Evolutionary conservation across 1,140 invertebrate species (phyloP), one percentile per base, ranked within the genome.

Genomic region (Papilio glaucus): DNA sequence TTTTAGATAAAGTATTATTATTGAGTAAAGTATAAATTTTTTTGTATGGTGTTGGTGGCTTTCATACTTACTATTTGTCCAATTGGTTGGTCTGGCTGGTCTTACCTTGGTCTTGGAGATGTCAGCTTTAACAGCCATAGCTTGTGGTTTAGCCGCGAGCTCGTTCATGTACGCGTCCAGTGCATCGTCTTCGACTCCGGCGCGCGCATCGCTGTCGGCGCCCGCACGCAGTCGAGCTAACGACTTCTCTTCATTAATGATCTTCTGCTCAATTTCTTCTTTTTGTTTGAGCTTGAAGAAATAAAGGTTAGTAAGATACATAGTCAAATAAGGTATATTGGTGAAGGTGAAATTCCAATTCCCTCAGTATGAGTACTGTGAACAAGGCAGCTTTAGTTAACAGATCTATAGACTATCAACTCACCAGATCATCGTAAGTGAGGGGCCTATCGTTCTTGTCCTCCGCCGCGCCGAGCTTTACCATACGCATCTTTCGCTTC

Each of bases 391-490:
- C n/a, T n/a, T n/a, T n/a, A n/a, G n/a, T n/a, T n/a, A n/a, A n/a
- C n/a, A n/a, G n/a, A n/a, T n/a, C n/a, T n/a, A n/a, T 33, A 1
- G n/a, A 38, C 15, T 4, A 38, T 9, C 10, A 33, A 21, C 87
- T 93, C 88, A 97, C 96, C 93, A 99, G 92, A 71, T 96, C 95
- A 72, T 97, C 95, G 87, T 98, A 98, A 7, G 97, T 98, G 86
- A 94, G 78, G 0, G 94, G 86, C 24, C 86, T 87, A 33, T 82
- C 77, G 0, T 69, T 24, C 1, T 75, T 72, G 4, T 75, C 69
- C n/a, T 78, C 72, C 45, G 94, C 73, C 84, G 95, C 96, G 45
- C 96, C 94, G 79, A 95, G 94, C 77, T 94, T 82, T 91, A 95
- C 93, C 96, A 98, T 98, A 80, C 98, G 93, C 73, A 95, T 94